A percentile compares a stretch with the other conserved stretches of the same genome.
These are phyloP conservation scores for Nephrotoma guestfalica DNA, from an alignment of 2,888 invertebrate species.

Conservation along the genomic window DNA sequence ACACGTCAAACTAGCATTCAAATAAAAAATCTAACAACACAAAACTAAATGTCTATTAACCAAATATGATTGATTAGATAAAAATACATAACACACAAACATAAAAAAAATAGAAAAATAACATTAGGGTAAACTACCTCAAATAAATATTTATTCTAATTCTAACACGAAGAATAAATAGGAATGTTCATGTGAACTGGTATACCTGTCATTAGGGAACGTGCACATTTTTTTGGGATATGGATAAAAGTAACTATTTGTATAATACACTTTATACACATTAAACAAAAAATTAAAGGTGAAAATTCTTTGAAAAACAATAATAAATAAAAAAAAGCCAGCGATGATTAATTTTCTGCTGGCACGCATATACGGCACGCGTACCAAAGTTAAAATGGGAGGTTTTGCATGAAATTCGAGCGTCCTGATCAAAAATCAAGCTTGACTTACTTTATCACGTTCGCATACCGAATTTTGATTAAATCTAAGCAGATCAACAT, in stretches of 20 bases:
- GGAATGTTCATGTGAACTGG: not conserved
- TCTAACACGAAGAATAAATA: not conserved
- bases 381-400: not conserved
- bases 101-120: too few relatives aligned
- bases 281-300: not conserved
- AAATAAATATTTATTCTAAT: not conserved
- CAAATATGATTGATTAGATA: not conserved
- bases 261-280: too few relatives aligned
- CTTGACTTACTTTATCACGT: too few relatives aligned
- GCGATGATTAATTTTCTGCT: not conserved
- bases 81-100: not conserved
- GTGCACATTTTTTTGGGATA: not conserved
- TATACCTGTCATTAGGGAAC: not conserved
- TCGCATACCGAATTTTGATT: too few relatives aligned
- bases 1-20: too few relatives aligned
- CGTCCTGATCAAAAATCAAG: too few relatives aligned
- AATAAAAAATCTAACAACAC: too few relatives aligned
- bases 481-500: too few relatives aligned
- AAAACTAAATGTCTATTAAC: too few relatives aligned
- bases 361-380: not conserved
- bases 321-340: not conserved
- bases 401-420: not conserved
- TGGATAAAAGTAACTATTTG: too few relatives aligned
- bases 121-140: not conserved
- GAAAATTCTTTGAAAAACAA: not conserved